Percentiles rank a stretch among this genome's conserved stretches.
Evolutionary conservation across 64 coral and sea anemone species (phyloP).

Genomic region (Montipora efflorescens): DNA sequence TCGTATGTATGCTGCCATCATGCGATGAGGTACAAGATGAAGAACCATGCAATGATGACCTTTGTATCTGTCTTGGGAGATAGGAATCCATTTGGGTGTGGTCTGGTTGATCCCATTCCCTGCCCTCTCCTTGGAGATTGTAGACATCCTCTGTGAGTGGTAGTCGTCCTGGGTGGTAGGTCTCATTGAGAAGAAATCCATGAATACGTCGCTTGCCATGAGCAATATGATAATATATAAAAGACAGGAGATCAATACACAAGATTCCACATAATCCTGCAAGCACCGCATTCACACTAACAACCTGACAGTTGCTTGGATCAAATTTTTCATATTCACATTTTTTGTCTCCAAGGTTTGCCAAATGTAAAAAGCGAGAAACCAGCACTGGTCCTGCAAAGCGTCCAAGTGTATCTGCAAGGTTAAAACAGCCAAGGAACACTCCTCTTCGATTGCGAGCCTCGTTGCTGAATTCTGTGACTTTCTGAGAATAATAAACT

Average conservation of each 20-base stretch:
- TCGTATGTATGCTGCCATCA: conserved; percentile 18
- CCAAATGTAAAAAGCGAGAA: conserved; percentile 70
- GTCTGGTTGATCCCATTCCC: background rate
- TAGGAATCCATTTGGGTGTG: conserved; percentile 19
- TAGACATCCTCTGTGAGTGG: conserved; percentile 14
- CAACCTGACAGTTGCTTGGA: conserved; percentile 71
- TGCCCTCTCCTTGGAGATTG: background rate
- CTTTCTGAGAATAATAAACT: conserved; percentile 92
- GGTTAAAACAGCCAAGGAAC: conserved; percentile 87
- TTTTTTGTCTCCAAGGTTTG: background rate
- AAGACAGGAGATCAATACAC: conserved; percentile 24
- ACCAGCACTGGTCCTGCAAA: conserved; percentile 78
- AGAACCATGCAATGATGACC: conserved; percentile 4
- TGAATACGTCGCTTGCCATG: conserved; percentile 74
- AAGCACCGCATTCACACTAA: conserved; percentile 72
- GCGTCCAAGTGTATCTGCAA: conserved; percentile 89
- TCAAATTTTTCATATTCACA: conserved; percentile 68
- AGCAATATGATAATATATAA: conserved; percentile 78
- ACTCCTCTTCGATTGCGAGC: conserved; percentile 90
- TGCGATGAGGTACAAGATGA: conserved; percentile 24
- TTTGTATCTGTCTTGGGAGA: conserved; percentile 10
- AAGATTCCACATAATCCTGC: conserved; percentile 53
- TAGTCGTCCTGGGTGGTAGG: conserved; percentile 47
- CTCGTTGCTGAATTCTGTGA: conserved; percentile 92
- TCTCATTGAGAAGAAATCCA: conserved; percentile 73